Conservation (phyloP, 2,888 invertebrate species). For the Nebria salina region DNA sequence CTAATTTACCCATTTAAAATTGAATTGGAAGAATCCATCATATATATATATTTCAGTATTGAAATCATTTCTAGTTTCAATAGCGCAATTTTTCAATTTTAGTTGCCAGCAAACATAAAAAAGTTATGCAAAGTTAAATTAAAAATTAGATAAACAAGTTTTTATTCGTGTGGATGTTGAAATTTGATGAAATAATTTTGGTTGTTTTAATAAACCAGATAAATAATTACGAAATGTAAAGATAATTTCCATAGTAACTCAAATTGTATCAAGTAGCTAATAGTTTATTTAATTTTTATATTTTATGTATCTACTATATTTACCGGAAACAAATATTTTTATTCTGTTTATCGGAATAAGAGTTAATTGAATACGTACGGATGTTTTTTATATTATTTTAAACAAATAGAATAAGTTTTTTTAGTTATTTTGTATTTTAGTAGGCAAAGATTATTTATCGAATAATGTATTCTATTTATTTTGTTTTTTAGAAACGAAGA, state of each 20-base stretch:
- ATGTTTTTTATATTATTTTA: not conserved
- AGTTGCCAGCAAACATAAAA: not conserved
- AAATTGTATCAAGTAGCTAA: not conserved
- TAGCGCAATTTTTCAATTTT: too few species aligned
- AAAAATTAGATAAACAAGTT: not conserved
- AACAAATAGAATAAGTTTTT: not conserved
- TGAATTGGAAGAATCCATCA: not conserved
- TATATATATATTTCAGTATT: not conserved
- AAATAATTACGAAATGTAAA: not conserved
- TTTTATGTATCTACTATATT: not conserved
- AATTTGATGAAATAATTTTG: not conserved
- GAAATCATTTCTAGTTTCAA: not conserved
- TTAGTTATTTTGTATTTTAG: not conserved
- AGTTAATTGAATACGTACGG: not conserved
- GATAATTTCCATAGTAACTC: not conserved
- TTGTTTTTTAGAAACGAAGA: not conserved
- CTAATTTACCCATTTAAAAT: slow-evolving; percentile 66
- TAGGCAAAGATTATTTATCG: not conserved
- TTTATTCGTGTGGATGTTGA: not conserved
- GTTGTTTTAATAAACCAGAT: not conserved
- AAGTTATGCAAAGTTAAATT: not conserved
- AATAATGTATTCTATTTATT: not conserved
- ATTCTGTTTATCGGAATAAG: not conserved
- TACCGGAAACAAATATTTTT: not conserved
- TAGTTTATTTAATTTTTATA: not conserved